Conservation (phyloP, 1,140 invertebrate genomes). For the Drosophila setifemur region DNA sequence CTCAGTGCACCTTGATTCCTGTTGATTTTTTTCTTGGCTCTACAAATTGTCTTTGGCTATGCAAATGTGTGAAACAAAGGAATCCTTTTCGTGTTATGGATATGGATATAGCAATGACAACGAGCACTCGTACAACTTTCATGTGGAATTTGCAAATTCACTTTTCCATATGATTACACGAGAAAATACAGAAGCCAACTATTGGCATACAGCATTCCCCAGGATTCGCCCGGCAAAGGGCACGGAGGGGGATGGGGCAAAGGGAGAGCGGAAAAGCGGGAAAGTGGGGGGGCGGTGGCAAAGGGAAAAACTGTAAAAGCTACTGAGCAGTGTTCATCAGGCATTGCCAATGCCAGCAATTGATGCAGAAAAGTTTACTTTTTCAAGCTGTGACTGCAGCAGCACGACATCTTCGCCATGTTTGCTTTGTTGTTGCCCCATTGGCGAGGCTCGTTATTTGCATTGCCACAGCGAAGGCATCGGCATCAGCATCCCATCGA, state of each 20-base stretch:
- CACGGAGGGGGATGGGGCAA: neutral
- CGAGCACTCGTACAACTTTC: conserved; percentile 31
- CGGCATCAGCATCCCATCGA: conserved; percentile 23
- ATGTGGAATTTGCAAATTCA: conserved; percentile 80
- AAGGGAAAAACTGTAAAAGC: neutral
- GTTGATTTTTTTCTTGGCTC: conserved; percentile 26
- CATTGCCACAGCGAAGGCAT: conserved; percentile 59
- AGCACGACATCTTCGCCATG: conserved; percentile 52
- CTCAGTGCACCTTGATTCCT: neutral
- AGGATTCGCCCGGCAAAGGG: neutral
- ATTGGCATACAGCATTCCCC: conserved; percentile 44
- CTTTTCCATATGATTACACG: conserved; percentile 81
- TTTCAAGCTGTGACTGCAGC: conserved; percentile 39
- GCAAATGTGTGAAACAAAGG: conserved; percentile 58
- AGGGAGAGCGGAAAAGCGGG: too few species aligned
- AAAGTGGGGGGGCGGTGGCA: too few species aligned
- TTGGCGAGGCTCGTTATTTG: conserved; percentile 66
- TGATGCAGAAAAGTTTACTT: conserved; percentile 76
- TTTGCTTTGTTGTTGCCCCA: conserved; percentile 64
- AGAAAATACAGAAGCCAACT: conserved; percentile 73
- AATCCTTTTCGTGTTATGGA: conserved; percentile 54
- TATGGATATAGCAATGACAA: conserved; percentile 47
- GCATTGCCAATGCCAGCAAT: conserved; percentile 58
- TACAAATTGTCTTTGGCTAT: conserved; percentile 46
- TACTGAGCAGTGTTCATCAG: conserved; percentile 62